Evolutionary conservation across 2,888 invertebrate species (phyloP).

Genomic region (Neoascia interrupta): DNA sequence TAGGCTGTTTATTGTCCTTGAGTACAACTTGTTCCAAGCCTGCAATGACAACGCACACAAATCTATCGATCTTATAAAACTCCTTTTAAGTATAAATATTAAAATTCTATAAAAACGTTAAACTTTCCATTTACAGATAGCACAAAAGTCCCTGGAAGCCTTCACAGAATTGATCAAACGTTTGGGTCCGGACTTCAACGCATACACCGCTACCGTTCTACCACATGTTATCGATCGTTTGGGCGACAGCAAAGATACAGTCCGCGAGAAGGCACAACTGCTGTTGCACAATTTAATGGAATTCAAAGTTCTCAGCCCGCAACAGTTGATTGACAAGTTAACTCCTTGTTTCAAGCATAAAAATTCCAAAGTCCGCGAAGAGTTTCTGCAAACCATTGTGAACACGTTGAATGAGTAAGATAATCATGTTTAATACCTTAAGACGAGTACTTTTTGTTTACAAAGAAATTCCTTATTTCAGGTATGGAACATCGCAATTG

Average conservation of each 20-base stretch:
- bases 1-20: no score
- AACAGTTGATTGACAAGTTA: slow-evolving; percentile 87
- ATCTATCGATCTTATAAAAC: no score
- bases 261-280: slow-evolving; percentile 87
- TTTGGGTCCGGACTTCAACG: slow-evolving; percentile 92
- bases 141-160: slow-evolving; percentile 94
- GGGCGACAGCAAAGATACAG: slow-evolving; percentile 84
- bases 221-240: slow-evolving; percentile 90
- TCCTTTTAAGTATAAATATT: no score
- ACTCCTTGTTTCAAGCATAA: slow-evolving; percentile 88
- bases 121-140: slow-evolving; percentile 85
- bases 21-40: no score
- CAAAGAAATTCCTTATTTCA: slow-evolving; percentile 78
- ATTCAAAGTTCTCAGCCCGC: slow-evolving; percentile 85
- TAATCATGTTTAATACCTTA: background rate
- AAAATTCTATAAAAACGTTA: no score
- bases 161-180: slow-evolving; percentile 91
- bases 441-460: no score
- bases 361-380: slow-evolving; percentile 95
- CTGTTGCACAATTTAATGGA: slow-evolving; percentile 87
- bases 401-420: slow-evolving; percentile 90
- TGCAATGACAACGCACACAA: no score
- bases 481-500: slow-evolving; percentile 92
- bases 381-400: slow-evolving; percentile 90
- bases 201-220: slow-evolving; percentile 90